phyloP scores from a whole-genome alignment of 2,888 invertebrate genomes.

The Creontiades dilutus region DNA sequence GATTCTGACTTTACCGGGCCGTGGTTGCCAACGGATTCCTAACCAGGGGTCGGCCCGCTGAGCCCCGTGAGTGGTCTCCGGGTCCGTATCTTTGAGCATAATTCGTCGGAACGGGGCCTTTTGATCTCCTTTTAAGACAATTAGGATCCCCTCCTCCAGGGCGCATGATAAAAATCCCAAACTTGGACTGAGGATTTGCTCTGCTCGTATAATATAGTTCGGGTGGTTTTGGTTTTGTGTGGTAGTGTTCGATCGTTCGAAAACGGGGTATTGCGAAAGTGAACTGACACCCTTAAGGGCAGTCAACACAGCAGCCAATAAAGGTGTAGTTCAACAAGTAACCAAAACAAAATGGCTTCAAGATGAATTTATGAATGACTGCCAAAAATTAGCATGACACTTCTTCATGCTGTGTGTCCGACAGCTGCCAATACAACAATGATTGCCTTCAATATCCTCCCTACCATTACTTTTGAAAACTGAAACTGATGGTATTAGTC shows the following conservation, averaged over 20 bases:
- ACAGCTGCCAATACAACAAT: not conserved
- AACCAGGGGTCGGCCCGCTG: constrained; percentile 13
- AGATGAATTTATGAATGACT: too few relatives aligned
- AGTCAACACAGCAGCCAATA: too few relatives aligned
- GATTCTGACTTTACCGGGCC: not conserved
- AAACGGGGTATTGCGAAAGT: not conserved
- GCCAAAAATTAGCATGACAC: too few relatives aligned
- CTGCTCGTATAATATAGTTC: not conserved
- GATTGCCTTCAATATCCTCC: not conserved
- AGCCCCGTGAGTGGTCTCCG: not conserved
- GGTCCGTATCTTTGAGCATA: constrained; percentile 37
- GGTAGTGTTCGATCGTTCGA: not conserved
- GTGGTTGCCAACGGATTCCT: constrained; percentile 37
- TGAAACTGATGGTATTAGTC: too few relatives aligned
- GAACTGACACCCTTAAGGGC: too few relatives aligned
- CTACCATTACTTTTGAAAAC: too few relatives aligned
- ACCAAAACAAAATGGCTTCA: too few relatives aligned
- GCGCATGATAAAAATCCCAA: constrained; percentile 18
- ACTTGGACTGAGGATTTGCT: not conserved
- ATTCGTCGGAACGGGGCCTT: constrained; percentile 46
- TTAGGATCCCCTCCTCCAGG: constrained; percentile 7
- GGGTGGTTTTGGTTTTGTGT: not conserved
- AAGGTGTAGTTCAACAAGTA: too few relatives aligned
- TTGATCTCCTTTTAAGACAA: constrained; percentile 54
- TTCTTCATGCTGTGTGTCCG: too few relatives aligned